A percentile compares a stretch with the other conserved stretches of the same genome.
These are phyloP conservation scores for Stegana nigrithorax DNA, from an alignment of 2,888 invertebrate genomes.

Conservation along the genomic window DNA sequence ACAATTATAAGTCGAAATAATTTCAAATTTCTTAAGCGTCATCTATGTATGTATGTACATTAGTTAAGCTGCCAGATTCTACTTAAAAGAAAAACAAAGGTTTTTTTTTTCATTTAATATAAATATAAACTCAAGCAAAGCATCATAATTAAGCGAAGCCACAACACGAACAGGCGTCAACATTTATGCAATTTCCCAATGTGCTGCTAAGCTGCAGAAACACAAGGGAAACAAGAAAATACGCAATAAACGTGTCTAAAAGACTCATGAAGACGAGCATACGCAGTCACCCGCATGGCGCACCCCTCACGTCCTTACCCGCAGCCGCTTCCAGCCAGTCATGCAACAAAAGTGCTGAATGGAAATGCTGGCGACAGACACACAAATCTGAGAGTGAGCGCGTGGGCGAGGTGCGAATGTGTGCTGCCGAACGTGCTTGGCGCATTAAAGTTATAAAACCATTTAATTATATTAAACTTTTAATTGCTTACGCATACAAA, in stretches of 20 bases:
- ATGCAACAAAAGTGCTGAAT: too few relatives aligned
- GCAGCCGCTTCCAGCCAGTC: too few relatives aligned
- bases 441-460: constrained; percentile 60
- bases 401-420: constrained; percentile 31
- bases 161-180: background rate
- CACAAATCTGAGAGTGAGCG: background rate
- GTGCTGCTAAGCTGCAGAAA: constrained; percentile 1
- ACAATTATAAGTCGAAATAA: too few relatives aligned
- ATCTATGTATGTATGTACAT: too few relatives aligned
- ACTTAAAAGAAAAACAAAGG: too few relatives aligned
- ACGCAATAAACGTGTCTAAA: constrained; percentile 14
- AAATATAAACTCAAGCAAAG: background rate
- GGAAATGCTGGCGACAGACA: background rate
- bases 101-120: too few relatives aligned
- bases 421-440: constrained; percentile 35
- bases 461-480: constrained; percentile 67
- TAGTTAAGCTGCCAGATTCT: too few relatives aligned
- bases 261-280: background rate
- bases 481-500: constrained; percentile 57
- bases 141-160: constrained; percentile 12
- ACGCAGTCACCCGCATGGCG: background rate
- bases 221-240: background rate
- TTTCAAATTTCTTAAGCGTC: too few relatives aligned
- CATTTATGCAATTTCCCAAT: constrained; percentile 16
- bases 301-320: too few relatives aligned